Conservation (phyloP, 2,888 invertebrate species). For the Urechis unicinctus region DNA sequence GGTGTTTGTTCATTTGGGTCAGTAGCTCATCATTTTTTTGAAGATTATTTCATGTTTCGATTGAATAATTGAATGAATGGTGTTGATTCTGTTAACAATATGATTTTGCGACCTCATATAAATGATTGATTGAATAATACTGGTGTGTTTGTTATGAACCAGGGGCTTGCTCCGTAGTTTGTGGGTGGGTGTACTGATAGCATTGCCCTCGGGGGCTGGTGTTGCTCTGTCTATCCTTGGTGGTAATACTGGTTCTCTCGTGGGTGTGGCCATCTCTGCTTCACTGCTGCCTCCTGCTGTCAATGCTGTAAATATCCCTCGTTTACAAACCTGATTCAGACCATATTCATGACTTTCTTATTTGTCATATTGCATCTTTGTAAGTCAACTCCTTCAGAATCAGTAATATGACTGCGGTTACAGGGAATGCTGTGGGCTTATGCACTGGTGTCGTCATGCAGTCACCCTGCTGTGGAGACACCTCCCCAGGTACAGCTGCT, state of each 20-base stretch:
- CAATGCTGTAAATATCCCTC: conserved; percentile 61
- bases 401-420: not conserved
- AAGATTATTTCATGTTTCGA: too few species aligned
- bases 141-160: not conserved
- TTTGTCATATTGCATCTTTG: not conserved
- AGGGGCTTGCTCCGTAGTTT: conserved; percentile 62
- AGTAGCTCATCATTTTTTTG: too few species aligned
- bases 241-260: conserved; percentile 70
- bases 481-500: too few species aligned
- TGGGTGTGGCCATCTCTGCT: conserved; percentile 76
- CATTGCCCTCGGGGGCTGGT: conserved; percentile 70
- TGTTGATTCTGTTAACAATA: too few species aligned
- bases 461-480: conserved; percentile 1
- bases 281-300: conserved; percentile 74
- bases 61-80: not conserved
- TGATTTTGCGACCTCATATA: too few species aligned
- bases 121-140: not conserved
- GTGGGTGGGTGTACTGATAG: conserved; percentile 68
- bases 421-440: conserved; percentile 32
- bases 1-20: not conserved
- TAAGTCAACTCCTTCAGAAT: not conserved
- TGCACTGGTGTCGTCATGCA: conserved; percentile 18
- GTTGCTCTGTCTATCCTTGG: conserved; percentile 72
- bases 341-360: not conserved
- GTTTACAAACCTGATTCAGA: not conserved